Evolutionary conservation across 2,888 invertebrate species (phyloP).

Genomic region (Hirtodrosophila histrioides): DNA sequence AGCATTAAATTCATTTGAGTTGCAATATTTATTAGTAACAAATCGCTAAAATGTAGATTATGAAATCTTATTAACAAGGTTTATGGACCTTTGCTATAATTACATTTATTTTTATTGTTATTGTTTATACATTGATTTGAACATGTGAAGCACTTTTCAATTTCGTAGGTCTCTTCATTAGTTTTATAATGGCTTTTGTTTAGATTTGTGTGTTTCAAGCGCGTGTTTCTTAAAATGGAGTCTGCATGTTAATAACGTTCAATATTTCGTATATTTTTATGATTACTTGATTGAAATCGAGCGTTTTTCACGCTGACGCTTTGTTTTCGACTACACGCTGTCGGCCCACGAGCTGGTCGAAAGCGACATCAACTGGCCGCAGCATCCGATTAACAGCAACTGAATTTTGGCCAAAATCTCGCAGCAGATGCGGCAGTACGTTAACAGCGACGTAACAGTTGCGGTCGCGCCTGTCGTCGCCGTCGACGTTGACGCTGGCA

Average conservation of each 20-base stretch:
- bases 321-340: conserved; percentile 30
- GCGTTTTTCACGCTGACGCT: conserved; percentile 20
- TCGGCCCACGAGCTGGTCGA: conserved; percentile 58
- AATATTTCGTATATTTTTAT: background rate
- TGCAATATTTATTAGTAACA: conserved; percentile 34
- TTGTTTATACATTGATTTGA: conserved; percentile 7
- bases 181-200: background rate
- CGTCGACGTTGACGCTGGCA: conserved; percentile 16
- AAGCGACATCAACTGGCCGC: conserved; percentile 69
- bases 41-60: conserved; percentile 30
- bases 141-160: too few species aligned
- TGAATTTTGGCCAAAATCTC: conserved; percentile 58
- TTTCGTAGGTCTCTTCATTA: too few species aligned
- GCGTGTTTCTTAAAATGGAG: background rate
- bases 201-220: conserved; percentile 1
- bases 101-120: conserved; percentile 1
- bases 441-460: conserved; percentile 70
- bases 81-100: conserved; percentile 10
- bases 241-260: background rate
- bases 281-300: conserved; percentile 16
- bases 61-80: conserved; percentile 28
- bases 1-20: background rate
- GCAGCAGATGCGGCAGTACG: conserved; percentile 18
- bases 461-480: background rate
- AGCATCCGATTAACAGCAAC: conserved; percentile 72